Evolutionary conservation across 1,140 invertebrate genomes (phyloP).

Genomic region (Sycobia sp.): DNA sequence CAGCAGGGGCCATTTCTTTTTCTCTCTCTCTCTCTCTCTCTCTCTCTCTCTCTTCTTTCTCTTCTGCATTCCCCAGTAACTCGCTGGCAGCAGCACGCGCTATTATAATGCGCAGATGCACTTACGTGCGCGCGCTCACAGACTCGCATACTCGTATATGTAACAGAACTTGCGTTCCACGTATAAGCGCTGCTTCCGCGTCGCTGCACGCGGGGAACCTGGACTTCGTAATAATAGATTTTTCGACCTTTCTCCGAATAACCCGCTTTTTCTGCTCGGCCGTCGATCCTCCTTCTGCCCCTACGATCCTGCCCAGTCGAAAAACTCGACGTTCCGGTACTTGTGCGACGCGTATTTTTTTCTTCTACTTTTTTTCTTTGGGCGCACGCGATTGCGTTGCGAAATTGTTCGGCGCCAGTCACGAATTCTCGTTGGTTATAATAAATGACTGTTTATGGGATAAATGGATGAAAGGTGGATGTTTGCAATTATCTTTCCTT

Average conservation of each 20-base stretch:
- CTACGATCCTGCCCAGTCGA: background rate
- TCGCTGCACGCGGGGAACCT: no score
- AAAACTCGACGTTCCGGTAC: background rate
- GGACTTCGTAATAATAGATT: constrained; percentile 44
- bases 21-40: constrained; percentile 12
- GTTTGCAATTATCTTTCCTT: no score
- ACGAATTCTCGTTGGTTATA: no score
- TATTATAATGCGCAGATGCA: constrained; percentile 1
- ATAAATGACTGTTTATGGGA: no score
- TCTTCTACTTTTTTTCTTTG: background rate
- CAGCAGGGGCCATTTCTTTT: constrained; percentile 41
- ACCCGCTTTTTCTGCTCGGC: constrained; percentile 22
- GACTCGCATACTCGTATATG: constrained; percentile 14
- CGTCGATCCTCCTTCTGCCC: background rate
- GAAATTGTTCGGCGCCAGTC: no score
- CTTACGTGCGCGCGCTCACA: background rate
- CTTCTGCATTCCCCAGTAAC: constrained; percentile 21
- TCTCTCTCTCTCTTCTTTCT: constrained; percentile 14
- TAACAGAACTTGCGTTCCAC: background rate
- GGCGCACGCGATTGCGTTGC: no score
- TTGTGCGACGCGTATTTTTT: background rate
- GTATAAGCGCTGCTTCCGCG: no score
- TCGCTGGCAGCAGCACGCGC: background rate
- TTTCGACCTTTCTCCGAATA: constrained; percentile 37
- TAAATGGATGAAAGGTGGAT: no score